These are phyloP conservation scores for Semaprochilodus insignis DNA, from an alignment of 2,797 vertebrate genomes.

Conservation along the genomic window DNA sequence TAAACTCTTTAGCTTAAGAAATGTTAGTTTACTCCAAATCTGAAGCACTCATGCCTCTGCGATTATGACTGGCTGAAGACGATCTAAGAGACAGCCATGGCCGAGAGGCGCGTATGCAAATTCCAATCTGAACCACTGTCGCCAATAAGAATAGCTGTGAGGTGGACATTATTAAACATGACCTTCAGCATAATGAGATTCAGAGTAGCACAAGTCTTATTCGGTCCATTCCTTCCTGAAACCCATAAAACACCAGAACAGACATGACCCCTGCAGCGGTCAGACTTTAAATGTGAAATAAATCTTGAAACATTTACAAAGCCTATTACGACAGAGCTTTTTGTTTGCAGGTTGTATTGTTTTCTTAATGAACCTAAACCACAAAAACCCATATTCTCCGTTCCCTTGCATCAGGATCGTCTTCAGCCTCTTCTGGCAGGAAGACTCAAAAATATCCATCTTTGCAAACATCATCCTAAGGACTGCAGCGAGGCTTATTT, in stretches of 20 bases:
- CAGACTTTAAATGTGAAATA: not conserved
- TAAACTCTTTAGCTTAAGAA: not conserved
- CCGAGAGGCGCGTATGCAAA: constrained; percentile 16
- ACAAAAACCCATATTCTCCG: not conserved
- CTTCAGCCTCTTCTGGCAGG: not conserved
- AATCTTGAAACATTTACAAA: not conserved
- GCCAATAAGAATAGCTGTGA: not conserved
- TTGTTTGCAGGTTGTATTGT: not conserved
- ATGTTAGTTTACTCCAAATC: not conserved
- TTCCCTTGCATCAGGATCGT: not conserved
- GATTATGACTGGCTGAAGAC: not conserved
- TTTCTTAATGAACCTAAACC: not conserved
- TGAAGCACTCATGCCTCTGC: not conserved
- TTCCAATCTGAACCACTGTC: not conserved
- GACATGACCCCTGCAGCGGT: not conserved
- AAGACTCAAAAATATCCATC: not conserved
- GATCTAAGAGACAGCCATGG: not conserved
- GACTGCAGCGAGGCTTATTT: not conserved
- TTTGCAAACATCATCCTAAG: not conserved
- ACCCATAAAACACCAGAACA: not conserved
- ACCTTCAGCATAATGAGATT: constrained; percentile 18
- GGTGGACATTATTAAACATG: constrained; percentile 18
- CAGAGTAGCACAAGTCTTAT: not conserved
- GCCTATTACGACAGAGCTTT: not conserved
- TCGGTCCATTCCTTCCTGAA: not conserved